phyloP scores from a whole-genome alignment of 1,140 invertebrate species.

The Wasmannia auropunctata region DNA sequence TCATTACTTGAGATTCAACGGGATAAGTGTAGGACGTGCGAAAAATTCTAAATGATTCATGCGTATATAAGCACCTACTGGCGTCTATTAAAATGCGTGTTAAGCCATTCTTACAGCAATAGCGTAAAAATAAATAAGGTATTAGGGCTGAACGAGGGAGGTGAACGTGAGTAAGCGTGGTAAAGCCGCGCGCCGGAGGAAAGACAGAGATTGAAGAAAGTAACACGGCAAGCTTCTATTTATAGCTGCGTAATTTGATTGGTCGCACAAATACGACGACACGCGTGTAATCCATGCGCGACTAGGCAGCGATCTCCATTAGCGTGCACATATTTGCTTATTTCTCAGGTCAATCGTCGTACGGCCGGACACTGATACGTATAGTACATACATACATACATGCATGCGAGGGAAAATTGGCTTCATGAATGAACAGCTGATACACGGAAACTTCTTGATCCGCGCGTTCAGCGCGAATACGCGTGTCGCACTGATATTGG shows the following conservation, averaged over 20 bases:
- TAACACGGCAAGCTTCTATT: slow-evolving; percentile 61
- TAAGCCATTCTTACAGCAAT: background rate
- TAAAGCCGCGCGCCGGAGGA: slow-evolving; percentile 37
- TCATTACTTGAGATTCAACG: background rate
- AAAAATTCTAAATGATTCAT: background rate
- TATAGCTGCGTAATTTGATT: slow-evolving; percentile 69
- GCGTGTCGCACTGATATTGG: background rate
- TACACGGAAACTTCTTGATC: background rate
- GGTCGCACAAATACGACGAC: slow-evolving; percentile 49
- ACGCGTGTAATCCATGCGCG: slow-evolving; percentile 47
- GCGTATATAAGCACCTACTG: background rate
- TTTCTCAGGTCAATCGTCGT: slow-evolving; percentile 26
- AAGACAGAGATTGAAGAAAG: slow-evolving; percentile 60
- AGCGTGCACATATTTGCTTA: slow-evolving; percentile 32
- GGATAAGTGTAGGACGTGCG: background rate
- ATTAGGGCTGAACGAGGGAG: background rate
- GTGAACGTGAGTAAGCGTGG: background rate
- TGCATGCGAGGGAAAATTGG: background rate
- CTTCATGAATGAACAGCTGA: slow-evolving; percentile 11
- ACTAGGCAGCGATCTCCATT: slow-evolving; percentile 50
- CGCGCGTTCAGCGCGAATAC: background rate
- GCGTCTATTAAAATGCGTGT: background rate
- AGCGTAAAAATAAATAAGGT: slow-evolving; percentile 6
- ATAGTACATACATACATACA: no score
- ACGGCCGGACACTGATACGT: background rate